These are phyloP conservation scores for Acrobasis consociella DNA, from an alignment of 2,888 invertebrate species.

Conservation along the genomic window DNA sequence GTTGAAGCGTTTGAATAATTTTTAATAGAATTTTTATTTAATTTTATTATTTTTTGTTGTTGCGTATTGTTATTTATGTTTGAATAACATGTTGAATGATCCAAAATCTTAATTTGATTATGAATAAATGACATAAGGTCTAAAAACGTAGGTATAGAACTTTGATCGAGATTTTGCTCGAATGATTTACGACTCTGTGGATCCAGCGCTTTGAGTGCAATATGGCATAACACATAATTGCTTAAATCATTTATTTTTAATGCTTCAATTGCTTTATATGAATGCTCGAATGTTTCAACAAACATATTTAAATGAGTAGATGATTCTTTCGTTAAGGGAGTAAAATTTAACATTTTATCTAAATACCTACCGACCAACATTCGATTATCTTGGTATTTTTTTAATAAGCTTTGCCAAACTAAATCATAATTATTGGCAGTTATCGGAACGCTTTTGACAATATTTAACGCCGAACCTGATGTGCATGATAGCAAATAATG, in stretches of 20 bases:
- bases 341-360: conserved; percentile 29
- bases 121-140: too few relatives aligned
- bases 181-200: neutral
- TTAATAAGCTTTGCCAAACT: conserved; percentile 29
- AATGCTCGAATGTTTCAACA: conserved; percentile 27
- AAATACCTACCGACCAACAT: conserved; percentile 20
- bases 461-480: conserved; percentile 25
- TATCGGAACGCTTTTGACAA: conserved; percentile 27
- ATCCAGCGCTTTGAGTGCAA: neutral
- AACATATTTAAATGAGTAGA: conserved; percentile 23
- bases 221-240: conserved; percentile 3
- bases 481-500: conserved; percentile 26
- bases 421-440: conserved; percentile 26
- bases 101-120: too few relatives aligned
- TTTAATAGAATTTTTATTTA: too few relatives aligned
- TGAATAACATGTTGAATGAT: too few relatives aligned
- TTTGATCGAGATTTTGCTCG: too few relatives aligned
- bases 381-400: conserved; percentile 31
- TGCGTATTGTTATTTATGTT: too few relatives aligned
- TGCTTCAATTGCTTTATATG: conserved; percentile 2
- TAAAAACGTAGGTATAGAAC: too few relatives aligned
- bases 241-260: too few relatives aligned
- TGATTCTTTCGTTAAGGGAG: conserved; percentile 24
- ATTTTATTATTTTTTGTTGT: too few relatives aligned
- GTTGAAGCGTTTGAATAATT: too few relatives aligned